phyloP scores from a whole-genome alignment of 2,113 vertebrate species.

The Microtus pennsylvanicus region DNA sequence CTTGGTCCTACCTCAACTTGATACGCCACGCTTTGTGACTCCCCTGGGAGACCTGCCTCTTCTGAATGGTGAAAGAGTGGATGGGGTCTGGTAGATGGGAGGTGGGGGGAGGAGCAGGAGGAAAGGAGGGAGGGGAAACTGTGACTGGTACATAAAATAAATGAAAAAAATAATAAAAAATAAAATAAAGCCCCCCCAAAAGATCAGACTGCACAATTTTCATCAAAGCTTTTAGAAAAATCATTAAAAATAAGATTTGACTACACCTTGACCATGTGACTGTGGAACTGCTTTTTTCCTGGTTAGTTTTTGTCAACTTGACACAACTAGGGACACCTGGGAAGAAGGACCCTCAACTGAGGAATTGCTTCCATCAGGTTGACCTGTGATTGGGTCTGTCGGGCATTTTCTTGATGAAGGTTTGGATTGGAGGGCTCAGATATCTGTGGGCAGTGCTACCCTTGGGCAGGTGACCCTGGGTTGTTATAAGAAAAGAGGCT shows the following conservation, averaged over 20 bases:
- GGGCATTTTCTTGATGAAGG: not conserved
- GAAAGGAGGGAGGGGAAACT: too few species aligned
- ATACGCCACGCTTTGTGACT: too few species aligned
- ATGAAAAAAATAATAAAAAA: too few species aligned
- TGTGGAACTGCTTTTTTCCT: not conserved
- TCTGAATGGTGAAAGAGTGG: too few species aligned
- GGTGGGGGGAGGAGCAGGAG: too few species aligned
- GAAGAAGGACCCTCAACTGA: not conserved
- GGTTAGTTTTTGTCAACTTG: not conserved
- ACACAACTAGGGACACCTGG: not conserved
- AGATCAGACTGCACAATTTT: not conserved
- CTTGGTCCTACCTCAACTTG: too few species aligned
- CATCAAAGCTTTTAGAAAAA: not conserved
- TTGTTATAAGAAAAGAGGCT: not conserved
- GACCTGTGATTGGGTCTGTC: not conserved
- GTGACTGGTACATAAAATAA: too few species aligned
- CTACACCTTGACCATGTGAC: not conserved
- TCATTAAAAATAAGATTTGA: slow-evolving; percentile 21
- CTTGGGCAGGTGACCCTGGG: not conserved
- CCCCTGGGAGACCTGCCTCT: too few species aligned
- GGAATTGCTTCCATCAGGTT: not conserved
- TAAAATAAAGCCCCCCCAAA: too few species aligned
- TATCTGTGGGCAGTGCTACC: not conserved
- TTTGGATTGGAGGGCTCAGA: not conserved
- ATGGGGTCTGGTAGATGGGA: too few species aligned